Base-by-base conservation (phyloP, 1,140 invertebrate genomes). In the Macrobrachium nipponense region DNA sequence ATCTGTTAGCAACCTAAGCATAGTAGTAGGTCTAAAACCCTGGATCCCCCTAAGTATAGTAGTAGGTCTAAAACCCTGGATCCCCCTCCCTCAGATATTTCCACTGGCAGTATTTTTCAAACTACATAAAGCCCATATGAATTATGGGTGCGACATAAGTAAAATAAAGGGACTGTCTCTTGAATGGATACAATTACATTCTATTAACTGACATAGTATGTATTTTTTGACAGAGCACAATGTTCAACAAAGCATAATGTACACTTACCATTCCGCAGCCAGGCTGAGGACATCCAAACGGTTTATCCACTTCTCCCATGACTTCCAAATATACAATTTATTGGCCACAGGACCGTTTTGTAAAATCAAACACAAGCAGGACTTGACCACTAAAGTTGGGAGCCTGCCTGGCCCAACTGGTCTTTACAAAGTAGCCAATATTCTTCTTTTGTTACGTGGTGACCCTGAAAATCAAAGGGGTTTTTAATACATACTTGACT, bases 281-380 rank as follows among this genome's bases (percentile, higher is more conserved):
- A n/a, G 82, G 82, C 75, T 85, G 82, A 12, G 82, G 82, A 43
- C 82, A 85, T 43, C 82, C 82, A 79, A 85, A 85, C 0, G 82
- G 82, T 68, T 85, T 85, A 61, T 85, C 82, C 23, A 85, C 82
- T 36, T 85, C 82, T 60, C 62, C 76, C 82, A 85, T 85, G 75
- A 60, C 76, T 85, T 44, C 10, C 51, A 43, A 51, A 15, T 62
- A 61, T 36, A 61, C 17, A 43, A 58, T 14, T 7, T 23, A n/a
- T 36, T 27, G 15, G 64, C 64, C 64, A 79, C 27, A 61, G 61
- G 23, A 20, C 11, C 17, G 17, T 36, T 64, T 18, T 20, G 44
- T n/a, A 15, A 64, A 36, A 66, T 10, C 18, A 20, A 61, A 79
- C 44, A 43, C 10, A 23, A 23, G 61, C 44, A 20, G 60, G 81